These are phyloP conservation scores for Drosophila cracens DNA, from an alignment of 2,888 invertebrate genomes.

Conservation along the genomic window DNA sequence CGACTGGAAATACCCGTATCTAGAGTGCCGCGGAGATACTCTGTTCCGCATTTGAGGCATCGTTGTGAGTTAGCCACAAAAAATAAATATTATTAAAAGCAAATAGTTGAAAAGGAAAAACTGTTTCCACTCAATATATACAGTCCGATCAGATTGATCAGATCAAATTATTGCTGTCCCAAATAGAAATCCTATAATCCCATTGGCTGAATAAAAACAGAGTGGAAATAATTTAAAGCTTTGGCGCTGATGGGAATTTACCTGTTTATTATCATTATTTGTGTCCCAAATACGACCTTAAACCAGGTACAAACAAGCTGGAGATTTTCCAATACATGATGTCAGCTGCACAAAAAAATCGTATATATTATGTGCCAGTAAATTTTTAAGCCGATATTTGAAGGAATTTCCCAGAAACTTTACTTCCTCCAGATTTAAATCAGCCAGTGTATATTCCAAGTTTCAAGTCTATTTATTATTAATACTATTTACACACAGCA, in stretches of 20 bases:
- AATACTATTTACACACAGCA: background rate
- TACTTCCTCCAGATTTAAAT: background rate
- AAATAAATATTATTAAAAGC: background rate
- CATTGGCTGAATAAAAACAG: background rate
- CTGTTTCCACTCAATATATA: background rate
- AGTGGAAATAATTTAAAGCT: background rate
- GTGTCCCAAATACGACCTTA: background rate
- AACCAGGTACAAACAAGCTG: background rate
- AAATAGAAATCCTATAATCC: background rate
- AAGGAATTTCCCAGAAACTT: background rate
- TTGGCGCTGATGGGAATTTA: background rate
- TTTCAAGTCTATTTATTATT: background rate
- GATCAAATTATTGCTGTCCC: background rate
- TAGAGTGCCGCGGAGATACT: background rate
- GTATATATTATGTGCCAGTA: background rate
- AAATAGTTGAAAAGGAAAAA: background rate
- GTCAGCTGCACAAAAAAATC: too few relatives aligned
- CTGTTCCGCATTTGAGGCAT: background rate
- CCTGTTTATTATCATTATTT: background rate
- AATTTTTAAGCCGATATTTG: background rate
- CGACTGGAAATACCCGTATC: background rate
- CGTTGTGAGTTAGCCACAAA: background rate
- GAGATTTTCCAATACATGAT: too few relatives aligned
- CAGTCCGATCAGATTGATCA: background rate
- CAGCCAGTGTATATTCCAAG: background rate